A percentile compares a stretch with the other conserved stretches of the same genome.
Conservation (phyloP, 2,888 invertebrate genomes). For the Volucella bombylans region DNA sequence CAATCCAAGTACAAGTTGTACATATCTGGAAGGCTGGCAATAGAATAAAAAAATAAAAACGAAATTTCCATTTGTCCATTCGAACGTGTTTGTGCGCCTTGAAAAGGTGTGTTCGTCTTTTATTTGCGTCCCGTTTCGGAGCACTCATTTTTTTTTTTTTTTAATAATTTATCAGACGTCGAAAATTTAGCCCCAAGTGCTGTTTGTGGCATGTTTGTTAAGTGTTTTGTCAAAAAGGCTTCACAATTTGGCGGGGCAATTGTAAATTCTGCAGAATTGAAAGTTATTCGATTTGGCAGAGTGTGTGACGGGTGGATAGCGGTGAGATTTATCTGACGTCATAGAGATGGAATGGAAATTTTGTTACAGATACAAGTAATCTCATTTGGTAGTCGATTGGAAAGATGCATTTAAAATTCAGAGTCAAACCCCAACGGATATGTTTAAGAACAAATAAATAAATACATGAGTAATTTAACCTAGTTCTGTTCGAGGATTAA, state of each 20-base stretch:
- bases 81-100: conserved; percentile 46
- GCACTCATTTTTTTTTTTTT: conserved; percentile 1
- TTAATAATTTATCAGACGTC: conserved; percentile 53
- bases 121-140: conserved; percentile 3
- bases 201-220: conserved; percentile 48
- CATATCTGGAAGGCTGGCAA: conserved; percentile 19
- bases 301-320: background rate
- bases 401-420: conserved; percentile 48
- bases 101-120: conserved; percentile 54
- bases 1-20: background rate
- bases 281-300: conserved; percentile 14
- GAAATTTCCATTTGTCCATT: conserved; percentile 51
- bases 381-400: too few species aligned
- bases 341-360: conserved; percentile 50
- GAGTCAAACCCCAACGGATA: conserved; percentile 6
- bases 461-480: conserved; percentile 50
- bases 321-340: conserved; percentile 30
- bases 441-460: conserved; percentile 26
- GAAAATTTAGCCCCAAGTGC: conserved; percentile 49
- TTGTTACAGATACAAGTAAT: conserved; percentile 9
- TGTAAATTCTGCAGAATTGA: conserved; percentile 34
- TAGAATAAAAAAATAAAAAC: conserved; percentile 25
- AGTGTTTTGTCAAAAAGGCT: conserved; percentile 30
- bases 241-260: conserved; percentile 22
- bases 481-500: conserved; percentile 32